phyloP scores from a whole-genome alignment of 2,797 vertebrate genomes.

The Tangara arthus region DNA sequence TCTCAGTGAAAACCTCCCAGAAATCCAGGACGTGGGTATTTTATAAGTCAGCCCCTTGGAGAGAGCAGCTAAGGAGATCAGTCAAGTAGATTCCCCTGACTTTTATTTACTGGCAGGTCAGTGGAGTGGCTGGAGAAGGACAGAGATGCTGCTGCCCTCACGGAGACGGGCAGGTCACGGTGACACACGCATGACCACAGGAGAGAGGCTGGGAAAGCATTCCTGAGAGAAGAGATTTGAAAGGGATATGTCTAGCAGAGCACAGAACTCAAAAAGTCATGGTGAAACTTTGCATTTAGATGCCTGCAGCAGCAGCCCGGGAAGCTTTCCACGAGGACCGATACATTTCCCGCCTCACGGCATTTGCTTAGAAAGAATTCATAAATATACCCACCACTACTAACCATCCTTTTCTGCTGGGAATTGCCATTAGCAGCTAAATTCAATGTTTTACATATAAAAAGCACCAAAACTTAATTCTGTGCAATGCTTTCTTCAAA shows the following conservation, averaged over 20 bases:
- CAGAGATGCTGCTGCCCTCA: background rate
- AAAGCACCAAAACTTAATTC: background rate
- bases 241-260: background rate
- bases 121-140: background rate
- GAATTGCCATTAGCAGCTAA: constrained; percentile 55
- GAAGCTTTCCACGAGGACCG: background rate
- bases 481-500: background rate
- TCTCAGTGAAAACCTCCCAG: constrained; percentile 22
- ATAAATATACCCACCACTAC: constrained; percentile 8
- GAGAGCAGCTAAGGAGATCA: background rate
- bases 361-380: constrained; percentile 29
- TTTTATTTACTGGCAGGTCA: background rate
- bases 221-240: background rate
- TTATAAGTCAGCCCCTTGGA: background rate
- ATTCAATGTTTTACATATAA: constrained; percentile 33
- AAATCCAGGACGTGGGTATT: background rate
- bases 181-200: background rate
- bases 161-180: background rate
- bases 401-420: constrained; percentile 32
- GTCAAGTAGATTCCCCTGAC: background rate
- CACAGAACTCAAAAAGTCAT: background rate
- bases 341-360: constrained; percentile 13
- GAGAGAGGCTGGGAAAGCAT: background rate
- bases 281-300: background rate
- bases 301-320: background rate